Percentiles rank a stretch among this genome's conserved stretches.
phyloP scores from a whole-genome alignment of 1,140 invertebrate species.

The Halyomorpha halys region DNA sequence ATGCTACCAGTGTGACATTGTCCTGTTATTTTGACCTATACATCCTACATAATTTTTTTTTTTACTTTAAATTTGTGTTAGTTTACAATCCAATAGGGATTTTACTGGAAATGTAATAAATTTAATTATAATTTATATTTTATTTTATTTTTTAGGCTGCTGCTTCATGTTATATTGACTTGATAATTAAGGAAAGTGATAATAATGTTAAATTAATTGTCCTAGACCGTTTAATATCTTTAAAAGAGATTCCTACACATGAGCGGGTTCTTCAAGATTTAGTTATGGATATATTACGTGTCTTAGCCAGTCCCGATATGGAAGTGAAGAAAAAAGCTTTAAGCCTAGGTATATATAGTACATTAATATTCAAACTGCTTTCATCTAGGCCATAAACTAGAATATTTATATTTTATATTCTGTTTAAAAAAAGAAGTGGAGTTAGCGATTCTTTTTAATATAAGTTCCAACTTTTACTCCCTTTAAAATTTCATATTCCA shows the following conservation, averaged over 20 bases:
- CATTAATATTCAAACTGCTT: no score
- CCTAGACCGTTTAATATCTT: constrained; percentile 80
- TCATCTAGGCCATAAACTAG: no score
- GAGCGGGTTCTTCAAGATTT: constrained; percentile 92
- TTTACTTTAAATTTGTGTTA: neutral
- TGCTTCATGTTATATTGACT: constrained; percentile 93
- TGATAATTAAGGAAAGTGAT: constrained; percentile 98
- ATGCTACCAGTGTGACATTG: no score
- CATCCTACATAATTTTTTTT: neutral
- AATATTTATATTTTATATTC: no score
- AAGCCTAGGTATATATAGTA: constrained; percentile 43
- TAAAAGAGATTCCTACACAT: constrained; percentile 76
- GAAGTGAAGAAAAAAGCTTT: constrained; percentile 89
- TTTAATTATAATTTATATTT: neutral
- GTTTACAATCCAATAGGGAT: constrained; percentile 6
- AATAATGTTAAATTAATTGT: constrained; percentile 99
- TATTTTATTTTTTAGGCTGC: constrained; percentile 54
- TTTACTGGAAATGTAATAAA: neutral
- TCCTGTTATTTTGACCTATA: no score
- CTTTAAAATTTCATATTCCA: no score
- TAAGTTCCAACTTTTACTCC: no score
- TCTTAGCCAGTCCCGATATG: constrained; percentile 85
- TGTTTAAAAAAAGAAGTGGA: no score
- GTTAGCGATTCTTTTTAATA: no score
- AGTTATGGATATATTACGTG: constrained; percentile 96